These are phyloP conservation scores for Pasiphila rectangulata DNA, from an alignment of 2,888 invertebrate genomes.

Conservation along the genomic window DNA sequence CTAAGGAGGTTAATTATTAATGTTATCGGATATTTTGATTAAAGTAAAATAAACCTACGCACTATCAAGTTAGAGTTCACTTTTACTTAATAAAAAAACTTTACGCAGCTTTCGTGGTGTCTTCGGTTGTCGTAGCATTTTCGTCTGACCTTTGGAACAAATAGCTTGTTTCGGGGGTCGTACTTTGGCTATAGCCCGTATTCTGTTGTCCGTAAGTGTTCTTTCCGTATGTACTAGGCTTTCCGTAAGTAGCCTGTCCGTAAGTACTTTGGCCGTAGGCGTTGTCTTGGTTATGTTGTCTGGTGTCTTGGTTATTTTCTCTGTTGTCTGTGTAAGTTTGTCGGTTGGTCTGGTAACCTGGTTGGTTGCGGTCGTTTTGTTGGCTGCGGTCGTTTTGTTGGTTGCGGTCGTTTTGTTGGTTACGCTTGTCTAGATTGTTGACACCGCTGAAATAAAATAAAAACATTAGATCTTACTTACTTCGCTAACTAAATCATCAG, in stretches of 20 bases:
- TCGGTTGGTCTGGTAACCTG: conserved; percentile 28
- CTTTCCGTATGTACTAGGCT: conserved; percentile 32
- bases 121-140: conserved; percentile 60
- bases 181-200: conserved; percentile 41
- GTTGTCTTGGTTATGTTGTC: conserved; percentile 1
- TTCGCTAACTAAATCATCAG: too few relatives aligned
- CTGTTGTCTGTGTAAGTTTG: conserved; percentile 13
- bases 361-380: conserved; percentile 33
- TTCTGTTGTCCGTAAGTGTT: conserved; percentile 23
- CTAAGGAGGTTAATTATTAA: too few relatives aligned
- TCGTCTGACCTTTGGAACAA: conserved; percentile 77
- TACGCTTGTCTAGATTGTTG: conserved; percentile 46
- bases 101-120: conserved; percentile 61
- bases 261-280: conserved; percentile 28
- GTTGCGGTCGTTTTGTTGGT: too few relatives aligned
- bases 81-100: not conserved
- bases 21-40: not conserved
- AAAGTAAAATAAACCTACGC: too few relatives aligned
- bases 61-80: conserved; percentile 1
- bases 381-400: conserved; percentile 29
- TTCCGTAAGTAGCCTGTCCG: conserved; percentile 25
- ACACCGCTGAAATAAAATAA: conserved; percentile 49
- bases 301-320: not conserved
- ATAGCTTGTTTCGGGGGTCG: conserved; percentile 77
- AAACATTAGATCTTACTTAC: not conserved